Percentiles rank a stretch among this genome's conserved stretches.
Conservation (phyloP, 1,140 invertebrate genomes). For the Phymastichus coffea region DNA sequence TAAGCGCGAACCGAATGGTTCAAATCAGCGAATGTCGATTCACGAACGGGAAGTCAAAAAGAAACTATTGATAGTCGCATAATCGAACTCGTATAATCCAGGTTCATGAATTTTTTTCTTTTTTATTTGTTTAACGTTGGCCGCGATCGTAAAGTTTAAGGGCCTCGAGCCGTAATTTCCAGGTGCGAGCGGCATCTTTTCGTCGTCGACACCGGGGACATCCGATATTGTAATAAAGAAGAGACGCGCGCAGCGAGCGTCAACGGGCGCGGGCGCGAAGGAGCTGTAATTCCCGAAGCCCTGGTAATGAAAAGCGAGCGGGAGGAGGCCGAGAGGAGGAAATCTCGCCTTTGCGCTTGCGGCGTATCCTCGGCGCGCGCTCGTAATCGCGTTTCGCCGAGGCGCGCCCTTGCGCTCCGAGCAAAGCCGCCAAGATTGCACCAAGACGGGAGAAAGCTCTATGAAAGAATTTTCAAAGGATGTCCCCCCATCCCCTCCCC, state of each 20-base stretch:
- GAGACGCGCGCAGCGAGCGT: no score
- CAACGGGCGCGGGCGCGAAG: not conserved
- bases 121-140: no score
- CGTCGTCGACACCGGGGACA: no score
- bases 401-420: not conserved
- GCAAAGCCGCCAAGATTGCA: not conserved
- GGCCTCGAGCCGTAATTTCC: constrained; percentile 1
- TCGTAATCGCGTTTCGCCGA: not conserved
- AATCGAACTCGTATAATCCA: constrained; percentile 1
- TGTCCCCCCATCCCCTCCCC: no score
- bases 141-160: no score
- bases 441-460: not conserved
- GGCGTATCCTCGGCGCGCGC: not conserved
- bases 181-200: not conserved
- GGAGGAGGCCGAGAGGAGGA: not conserved
- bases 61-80: no score
- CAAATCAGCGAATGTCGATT: no score
- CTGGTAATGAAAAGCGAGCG: constrained; percentile 18
- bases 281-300: constrained; percentile 4
- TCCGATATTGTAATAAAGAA: constrained; percentile 15
- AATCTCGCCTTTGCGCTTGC: not conserved
- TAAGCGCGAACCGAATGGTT: no score
- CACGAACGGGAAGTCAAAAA: no score
- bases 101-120: no score
- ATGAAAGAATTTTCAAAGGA: not conserved